Evolutionary conservation across 2,797 vertebrate species (phyloP), one percentile per base, ranked within the genome.

Genomic region (Tokudaia muenninki): DNA sequence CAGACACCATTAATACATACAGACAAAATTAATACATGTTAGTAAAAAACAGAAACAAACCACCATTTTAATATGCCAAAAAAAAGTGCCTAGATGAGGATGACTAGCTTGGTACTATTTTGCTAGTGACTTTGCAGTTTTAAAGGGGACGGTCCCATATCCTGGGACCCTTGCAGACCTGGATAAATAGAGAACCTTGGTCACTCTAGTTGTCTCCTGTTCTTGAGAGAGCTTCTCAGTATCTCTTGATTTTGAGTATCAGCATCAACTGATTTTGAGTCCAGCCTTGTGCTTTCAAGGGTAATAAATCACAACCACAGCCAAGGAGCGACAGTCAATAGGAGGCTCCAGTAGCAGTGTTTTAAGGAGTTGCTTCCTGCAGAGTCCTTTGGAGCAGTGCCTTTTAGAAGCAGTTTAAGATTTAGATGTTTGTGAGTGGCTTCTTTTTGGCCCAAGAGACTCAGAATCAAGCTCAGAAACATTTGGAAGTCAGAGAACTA

Each of bases 401-500:
- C 74, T 55, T 84, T 92, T 91, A 90, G 96, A 97, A 97, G 21
- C 57, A 86, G 6, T 86, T 88, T n/a, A 11, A 84, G 52, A 86
- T 90, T 97, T 92, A 83, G 83, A 89, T 31, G 59, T 89, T 92
- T 50, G 41, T 90, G 37, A 24, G 31, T 93, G 50, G 17, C 24
- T 88, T 59, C 19, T 92, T 95, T 96, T 93, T 94, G 84, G 55
- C 57, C 26, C 41, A 19, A 84, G 3, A 37, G 97, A 95, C 24
- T 80, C 63, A 95, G 94, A 78, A 44, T 88, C 92, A 84, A 79
- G 47, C 93, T 44, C 17, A 87, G 94, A 90, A 94, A 90, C 89
- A 96, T 47, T 65, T 96, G 83, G 95, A 97, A 89, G 96, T 97
- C 92, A 26, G 79, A 95, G 90, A 93, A 90, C 57, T 92, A 37